Conservation (phyloP, 2,888 invertebrate genomes). For the Agapostemon virescens region DNA sequence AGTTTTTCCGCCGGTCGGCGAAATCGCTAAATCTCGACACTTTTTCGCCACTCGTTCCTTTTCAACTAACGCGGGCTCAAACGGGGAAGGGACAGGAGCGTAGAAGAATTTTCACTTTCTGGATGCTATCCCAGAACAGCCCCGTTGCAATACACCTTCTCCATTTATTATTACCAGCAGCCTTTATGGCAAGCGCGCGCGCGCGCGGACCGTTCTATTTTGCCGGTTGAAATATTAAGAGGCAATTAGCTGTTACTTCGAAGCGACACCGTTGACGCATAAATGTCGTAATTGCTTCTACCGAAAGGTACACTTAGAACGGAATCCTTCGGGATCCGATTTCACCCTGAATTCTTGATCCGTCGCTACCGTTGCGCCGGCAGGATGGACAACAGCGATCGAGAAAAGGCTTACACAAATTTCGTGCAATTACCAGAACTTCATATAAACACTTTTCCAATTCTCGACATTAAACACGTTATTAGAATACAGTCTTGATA, state of each 20-base stretch:
- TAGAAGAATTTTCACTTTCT: not conserved
- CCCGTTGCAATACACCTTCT: not conserved
- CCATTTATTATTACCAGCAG: constrained; percentile 30
- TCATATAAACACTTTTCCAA: too few relatives aligned
- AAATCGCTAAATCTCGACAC: not conserved
- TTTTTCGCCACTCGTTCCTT: too few relatives aligned
- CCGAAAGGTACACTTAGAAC: constrained; percentile 34
- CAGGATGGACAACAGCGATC: not conserved
- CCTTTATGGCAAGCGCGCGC: too few relatives aligned
- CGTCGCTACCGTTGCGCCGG: not conserved
- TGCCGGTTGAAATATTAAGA: constrained; percentile 47
- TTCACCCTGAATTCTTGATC: constrained; percentile 28
- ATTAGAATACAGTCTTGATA: too few relatives aligned
- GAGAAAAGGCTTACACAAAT: not conserved
- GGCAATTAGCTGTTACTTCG: constrained; percentile 51
- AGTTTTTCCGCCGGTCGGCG: not conserved
- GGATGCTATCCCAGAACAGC: constrained; percentile 4
- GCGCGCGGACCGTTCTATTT: constrained; percentile 25
- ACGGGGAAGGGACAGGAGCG: not conserved
- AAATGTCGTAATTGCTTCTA: constrained; percentile 37
- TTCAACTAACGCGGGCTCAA: not conserved
- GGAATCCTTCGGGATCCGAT: constrained; percentile 31
- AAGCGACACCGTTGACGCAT: constrained; percentile 38
- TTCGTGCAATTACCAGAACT: not conserved
- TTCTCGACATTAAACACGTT: too few relatives aligned